Base-by-base conservation (phyloP, 92 coral and sea anemone species). In the Phymanthus crucifer region DNA sequence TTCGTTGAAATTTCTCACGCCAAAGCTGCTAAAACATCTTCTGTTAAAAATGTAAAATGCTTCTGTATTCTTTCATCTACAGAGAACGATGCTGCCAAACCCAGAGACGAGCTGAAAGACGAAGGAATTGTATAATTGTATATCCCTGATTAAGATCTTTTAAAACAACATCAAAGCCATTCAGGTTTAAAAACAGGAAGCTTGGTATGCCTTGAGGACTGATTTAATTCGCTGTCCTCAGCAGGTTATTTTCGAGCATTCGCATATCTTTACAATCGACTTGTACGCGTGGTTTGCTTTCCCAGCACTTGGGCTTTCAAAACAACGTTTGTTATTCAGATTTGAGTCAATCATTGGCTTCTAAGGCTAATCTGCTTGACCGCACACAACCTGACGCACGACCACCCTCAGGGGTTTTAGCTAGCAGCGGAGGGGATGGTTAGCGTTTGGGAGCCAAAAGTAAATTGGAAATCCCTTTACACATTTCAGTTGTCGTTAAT, bases 321-420 rank as follows among this genome's bases (percentile, higher is more conserved):
- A 54, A 54, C 64, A 54, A 21, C 64, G 17, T 61, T 61, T 61
- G 68, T 61, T 61, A 12, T 61, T 27, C 34, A 61, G 68, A 61
- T 61, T 54, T 24, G 4, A 29, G 33, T 61, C 34, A 61, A 61
- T 6, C 48, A 9, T 43, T 8, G 11, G 48, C 18, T 43, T 2
- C 43, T 6, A 6, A 38, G 10, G 43, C 7, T 38, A 38, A 38
- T 38, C 43, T 43, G 48, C 48, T 43, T 43, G 48, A 43, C 48
- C 48, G 17, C 48, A 17, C 14, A 5, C 48, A 43, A 43, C 0
- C 48, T 10, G 48, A 43, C 48, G 11, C 48, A 11, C 14, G 13
- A 2, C 10, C 1, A 14, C 48, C 10, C 48, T 2, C 13, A 9
- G 48, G 18, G 14, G 1, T 6, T 43, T 43, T 6, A n/a, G n/a